Evolutionary conservation across 2,113 vertebrate genomes (phyloP), one percentile per base, ranked within the genome.

Genomic region (Uria lomvia): DNA sequence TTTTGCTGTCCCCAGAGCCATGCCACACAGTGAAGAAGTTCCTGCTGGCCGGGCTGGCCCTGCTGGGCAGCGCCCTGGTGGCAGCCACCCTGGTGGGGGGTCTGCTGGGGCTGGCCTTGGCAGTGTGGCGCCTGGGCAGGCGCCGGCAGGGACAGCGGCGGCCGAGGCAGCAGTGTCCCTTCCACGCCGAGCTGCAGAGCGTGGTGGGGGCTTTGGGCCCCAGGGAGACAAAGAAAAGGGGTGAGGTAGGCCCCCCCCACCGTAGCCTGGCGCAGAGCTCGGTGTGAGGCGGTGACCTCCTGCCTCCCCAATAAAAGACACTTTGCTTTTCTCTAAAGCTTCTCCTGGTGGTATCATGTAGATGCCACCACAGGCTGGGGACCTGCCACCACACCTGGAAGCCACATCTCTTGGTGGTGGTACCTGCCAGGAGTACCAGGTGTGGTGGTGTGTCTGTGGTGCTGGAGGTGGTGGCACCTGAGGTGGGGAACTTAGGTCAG

Each of bases 101-200:
- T 5, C 43, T 94, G 42, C 49, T 97, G 29, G 66, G 24, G 1
- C 70, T 96, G 67, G 70, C 34, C n/a, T 17, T 73, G 76, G 59
- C 36, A 1, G 9, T 17, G 6, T 11, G 79, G 42, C 2, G 0
- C 32, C 43, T 12, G 22, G 15, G 40, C 2, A 11, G 40, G 4
- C 2, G 1, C 12, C 8, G 0, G 42, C 6, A 0, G 15, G 8
- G 50, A 8, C 80, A 19, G 24, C 15, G 1, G 40, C 26, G 9
- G 29, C 62, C 2, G 0, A 74, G 72, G 40, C 58, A 13, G 15
- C 86, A 29, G 7, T 75, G 58, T 15, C 79, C 92, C 23, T 94
- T 92, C 86, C 94, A 96, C 0, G 68, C 15, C 0, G 95, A 97
- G 86, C 93, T 97, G 59, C 94, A 86, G 93, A 90, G 88, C 0